Percentiles rank a stretch among this genome's conserved stretches.
Evolutionary conservation across 2,888 invertebrate genomes (phyloP).

Genomic region (Caenorhabditis zanzibari): DNA sequence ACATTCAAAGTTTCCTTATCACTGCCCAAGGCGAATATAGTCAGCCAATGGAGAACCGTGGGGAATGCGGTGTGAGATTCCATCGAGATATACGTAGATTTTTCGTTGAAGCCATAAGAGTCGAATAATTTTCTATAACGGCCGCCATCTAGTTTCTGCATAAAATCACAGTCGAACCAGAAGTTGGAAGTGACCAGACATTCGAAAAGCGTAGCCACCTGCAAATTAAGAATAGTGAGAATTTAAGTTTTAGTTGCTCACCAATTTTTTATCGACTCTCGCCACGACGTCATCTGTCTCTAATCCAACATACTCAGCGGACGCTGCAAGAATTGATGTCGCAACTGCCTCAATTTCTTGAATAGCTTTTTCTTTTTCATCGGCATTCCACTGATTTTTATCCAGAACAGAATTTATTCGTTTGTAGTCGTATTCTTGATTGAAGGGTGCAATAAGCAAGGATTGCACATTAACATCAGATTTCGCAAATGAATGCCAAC

Average conservation of each 20-base stretch:
- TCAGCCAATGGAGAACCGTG: slow-evolving; percentile 56
- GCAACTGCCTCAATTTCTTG: slow-evolving; percentile 67
- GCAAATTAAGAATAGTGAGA: not conserved
- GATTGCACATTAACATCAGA: slow-evolving; percentile 66
- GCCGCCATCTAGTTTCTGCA: slow-evolving; percentile 59
- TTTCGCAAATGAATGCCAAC: slow-evolving; percentile 78
- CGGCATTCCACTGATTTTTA: slow-evolving; percentile 52
- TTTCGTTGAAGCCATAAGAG: slow-evolving; percentile 47
- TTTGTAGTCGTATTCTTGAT: slow-evolving; percentile 54
- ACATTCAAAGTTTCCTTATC: slow-evolving; percentile 70
- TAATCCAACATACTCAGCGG: slow-evolving; percentile 68
- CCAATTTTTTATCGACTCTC: slow-evolving; percentile 70
- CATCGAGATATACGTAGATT: slow-evolving; percentile 66
- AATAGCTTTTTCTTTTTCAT: slow-evolving; percentile 44
- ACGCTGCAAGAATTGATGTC: slow-evolving; percentile 54
- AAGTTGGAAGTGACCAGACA: slow-evolving; percentile 68
- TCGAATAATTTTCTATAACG: slow-evolving; percentile 25
- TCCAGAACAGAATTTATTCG: slow-evolving; percentile 68
- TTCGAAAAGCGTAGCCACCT: slow-evolving; percentile 68
- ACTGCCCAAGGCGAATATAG: slow-evolving; percentile 65
- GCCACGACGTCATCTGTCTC: slow-evolving; percentile 51
- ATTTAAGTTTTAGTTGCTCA: slow-evolving; percentile 26
- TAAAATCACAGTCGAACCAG: slow-evolving; percentile 65
- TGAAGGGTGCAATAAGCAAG: slow-evolving; percentile 70
- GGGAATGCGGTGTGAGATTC: slow-evolving; percentile 54